Evolutionary conservation across 2,113 vertebrate species (phyloP).

Genomic region (Vulpes lagopus): DNA sequence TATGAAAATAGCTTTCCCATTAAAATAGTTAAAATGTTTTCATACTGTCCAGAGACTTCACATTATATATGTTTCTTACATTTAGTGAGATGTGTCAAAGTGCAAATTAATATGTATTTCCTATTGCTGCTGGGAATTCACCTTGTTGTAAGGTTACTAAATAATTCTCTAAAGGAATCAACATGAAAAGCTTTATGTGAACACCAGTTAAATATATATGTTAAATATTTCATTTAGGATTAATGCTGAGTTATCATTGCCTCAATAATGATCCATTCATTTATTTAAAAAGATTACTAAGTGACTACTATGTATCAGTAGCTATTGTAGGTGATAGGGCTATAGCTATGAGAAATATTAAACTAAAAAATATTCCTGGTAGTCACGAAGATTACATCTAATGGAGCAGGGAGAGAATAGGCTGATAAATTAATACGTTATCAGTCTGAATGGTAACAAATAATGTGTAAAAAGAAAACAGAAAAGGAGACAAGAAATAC

Average conservation of each 20-base stretch:
- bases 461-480: neutral
- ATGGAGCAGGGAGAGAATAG: fast-evolving
- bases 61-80: neutral
- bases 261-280: neutral
- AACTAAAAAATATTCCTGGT: neutral
- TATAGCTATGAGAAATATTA: neutral
- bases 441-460: neutral
- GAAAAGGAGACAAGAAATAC: neutral
- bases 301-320: neutral
- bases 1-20: neutral
- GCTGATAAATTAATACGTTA: neutral
- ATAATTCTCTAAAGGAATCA: neutral
- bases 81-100: neutral
- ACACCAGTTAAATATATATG: neutral
- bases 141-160: neutral
- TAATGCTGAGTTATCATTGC: neutral
- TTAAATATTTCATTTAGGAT: neutral
- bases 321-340: neutral
- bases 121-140: neutral
- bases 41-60: neutral
- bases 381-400: neutral
- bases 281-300: neutral
- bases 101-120: neutral
- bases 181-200: neutral
- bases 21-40: neutral